Evolutionary conservation across 2,888 invertebrate species (phyloP).

Genomic region (Drosophila crucigera): DNA sequence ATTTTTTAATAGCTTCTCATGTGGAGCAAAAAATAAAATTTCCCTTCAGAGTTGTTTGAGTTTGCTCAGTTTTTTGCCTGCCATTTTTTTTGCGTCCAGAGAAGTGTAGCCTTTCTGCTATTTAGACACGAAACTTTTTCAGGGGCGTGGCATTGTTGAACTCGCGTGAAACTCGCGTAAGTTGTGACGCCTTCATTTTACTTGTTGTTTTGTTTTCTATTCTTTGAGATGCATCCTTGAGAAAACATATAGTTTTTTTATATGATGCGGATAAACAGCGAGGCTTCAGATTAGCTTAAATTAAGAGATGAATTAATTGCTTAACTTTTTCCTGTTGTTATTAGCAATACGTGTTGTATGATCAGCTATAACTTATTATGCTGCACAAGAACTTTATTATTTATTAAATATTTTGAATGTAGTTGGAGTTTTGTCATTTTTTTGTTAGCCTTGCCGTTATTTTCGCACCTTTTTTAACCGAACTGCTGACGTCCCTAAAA

Average conservation of each 20-base stretch:
- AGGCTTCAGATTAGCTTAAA: neutral
- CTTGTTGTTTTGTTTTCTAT: constrained; percentile 33
- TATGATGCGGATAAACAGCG: constrained; percentile 5
- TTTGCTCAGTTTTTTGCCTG: constrained; percentile 6
- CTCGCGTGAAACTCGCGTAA: constrained; percentile 37
- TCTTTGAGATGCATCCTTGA: constrained; percentile 9
- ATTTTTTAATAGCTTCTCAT: constrained; percentile 36
- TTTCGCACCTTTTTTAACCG: neutral
- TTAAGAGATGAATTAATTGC: neutral
- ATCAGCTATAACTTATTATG: neutral
- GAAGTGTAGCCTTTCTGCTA: constrained; percentile 37
- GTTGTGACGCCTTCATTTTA: constrained; percentile 29
- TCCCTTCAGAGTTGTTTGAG: constrained; percentile 28
- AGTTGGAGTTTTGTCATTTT: neutral
- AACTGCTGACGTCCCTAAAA: constrained; percentile 9
- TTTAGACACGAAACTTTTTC: constrained; percentile 44
- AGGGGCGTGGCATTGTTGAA: constrained; percentile 23
- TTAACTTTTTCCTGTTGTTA: neutral
- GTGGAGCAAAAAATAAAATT: constrained; percentile 25
- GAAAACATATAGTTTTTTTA: constrained; percentile 26
- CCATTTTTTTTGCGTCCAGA: neutral
- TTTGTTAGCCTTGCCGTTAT: neutral
- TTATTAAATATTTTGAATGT: neutral
- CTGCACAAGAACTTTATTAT: neutral
- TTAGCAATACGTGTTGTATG: neutral